Conservation (phyloP, 1,140 invertebrate species). For the Aradophagus sp. region DNA sequence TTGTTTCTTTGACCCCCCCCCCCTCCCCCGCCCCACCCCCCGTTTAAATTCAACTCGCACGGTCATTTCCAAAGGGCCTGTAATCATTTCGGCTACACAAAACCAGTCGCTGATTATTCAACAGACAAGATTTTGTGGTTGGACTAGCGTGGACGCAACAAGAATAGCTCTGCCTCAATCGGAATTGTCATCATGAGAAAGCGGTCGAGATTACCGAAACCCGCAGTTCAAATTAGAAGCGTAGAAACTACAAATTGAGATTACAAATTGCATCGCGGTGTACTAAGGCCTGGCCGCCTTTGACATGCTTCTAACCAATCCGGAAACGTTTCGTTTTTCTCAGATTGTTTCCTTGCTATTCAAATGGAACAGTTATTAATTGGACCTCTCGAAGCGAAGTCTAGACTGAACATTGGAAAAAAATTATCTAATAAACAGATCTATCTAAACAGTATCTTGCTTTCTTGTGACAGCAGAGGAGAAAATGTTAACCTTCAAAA, state of each 20-base stretch:
- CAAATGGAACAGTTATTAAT: too few species aligned
- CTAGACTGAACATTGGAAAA: too few species aligned
- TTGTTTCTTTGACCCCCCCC: too few species aligned
- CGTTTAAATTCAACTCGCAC: too few species aligned
- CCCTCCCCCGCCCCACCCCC: too few species aligned
- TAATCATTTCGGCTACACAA: conserved; percentile 11
- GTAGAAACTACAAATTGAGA: conserved; percentile 66
- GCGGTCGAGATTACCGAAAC: conserved; percentile 67
- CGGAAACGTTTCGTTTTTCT: conserved; percentile 40
- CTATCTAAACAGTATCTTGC: background rate
- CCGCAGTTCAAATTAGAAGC: conserved; percentile 71
- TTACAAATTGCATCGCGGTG: conserved; percentile 67
- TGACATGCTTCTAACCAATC: conserved; percentile 46
- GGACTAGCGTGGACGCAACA: conserved; percentile 46
- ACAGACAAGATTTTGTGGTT: conserved; percentile 68
- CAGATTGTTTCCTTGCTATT: conserved; percentile 16
- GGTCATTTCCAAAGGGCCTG: too few species aligned
- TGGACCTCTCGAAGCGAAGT: too few species aligned
- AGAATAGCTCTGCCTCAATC: conserved; percentile 56
- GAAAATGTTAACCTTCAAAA: too few species aligned
- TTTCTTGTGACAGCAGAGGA: too few species aligned
- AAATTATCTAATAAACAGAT: too few species aligned
- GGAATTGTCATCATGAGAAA: conserved; percentile 70
- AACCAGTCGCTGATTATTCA: conserved; percentile 60
- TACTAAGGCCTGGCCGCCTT: conserved; percentile 50